Conservation (phyloP, 2,888 invertebrate species). For the Invenusta paracnida region DNA sequence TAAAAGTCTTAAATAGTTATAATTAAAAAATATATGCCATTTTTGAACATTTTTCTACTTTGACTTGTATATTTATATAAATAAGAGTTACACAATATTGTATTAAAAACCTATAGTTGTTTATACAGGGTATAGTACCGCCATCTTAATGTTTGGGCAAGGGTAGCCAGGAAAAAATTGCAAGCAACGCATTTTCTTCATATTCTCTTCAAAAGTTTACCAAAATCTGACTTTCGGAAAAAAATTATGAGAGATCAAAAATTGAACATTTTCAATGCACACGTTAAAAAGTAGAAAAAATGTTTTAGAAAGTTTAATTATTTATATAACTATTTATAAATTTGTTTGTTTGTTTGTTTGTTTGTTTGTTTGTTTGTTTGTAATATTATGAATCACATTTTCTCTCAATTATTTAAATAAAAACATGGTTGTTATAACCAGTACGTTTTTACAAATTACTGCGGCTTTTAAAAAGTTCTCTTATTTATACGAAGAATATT, state of each 20-base stretch:
- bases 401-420: background rate
- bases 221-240: constrained; percentile 15
- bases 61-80: too few species aligned
- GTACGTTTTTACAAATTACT: too few species aligned
- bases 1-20: too few species aligned
- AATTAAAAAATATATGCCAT: too few species aligned
- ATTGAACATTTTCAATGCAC: background rate
- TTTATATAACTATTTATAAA: background rate
- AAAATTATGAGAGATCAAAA: constrained; percentile 6
- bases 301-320: background rate
- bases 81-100: too few species aligned
- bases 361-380: background rate
- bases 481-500: too few species aligned
- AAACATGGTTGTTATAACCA: too few species aligned
- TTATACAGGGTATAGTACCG: background rate
- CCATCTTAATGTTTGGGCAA: background rate
- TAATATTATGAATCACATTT: background rate
- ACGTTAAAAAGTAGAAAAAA: background rate
- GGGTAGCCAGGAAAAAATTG: background rate
- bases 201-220: background rate
- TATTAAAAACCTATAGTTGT: too few species aligned
- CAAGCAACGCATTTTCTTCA: constrained; percentile 4
- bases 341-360: background rate
- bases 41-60: too few species aligned
- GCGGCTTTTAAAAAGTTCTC: too few species aligned